Evolutionary conservation across 2,797 vertebrate genomes (phyloP).

Genomic region (Gobionotothen gibberifrons): DNA sequence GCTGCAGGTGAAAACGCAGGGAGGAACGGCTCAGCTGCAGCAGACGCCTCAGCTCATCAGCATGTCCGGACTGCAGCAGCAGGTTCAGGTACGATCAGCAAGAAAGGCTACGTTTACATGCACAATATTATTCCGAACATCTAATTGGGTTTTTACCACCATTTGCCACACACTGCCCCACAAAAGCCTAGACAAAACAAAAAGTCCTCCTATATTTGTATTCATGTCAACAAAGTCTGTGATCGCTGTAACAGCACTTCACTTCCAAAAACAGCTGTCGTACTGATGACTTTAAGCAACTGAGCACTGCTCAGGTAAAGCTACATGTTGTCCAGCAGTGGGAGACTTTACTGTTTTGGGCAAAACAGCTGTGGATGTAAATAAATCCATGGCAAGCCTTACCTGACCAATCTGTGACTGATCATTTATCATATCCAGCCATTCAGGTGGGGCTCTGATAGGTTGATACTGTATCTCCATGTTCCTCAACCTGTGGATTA

Average conservation of each 20-base stretch:
- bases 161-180: no score
- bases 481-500: no score
- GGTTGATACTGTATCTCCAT: neutral
- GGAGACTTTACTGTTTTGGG: neutral
- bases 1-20: slow-evolving; percentile 85
- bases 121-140: no score
- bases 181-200: no score
- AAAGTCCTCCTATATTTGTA: no score
- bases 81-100: slow-evolving; percentile 76
- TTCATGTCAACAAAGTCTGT: neutral
- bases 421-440: neutral
- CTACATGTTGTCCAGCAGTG: neutral
- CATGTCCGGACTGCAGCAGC: slow-evolving; percentile 90
- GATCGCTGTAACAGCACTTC: neutral
- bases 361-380: neutral
- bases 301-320: neutral
- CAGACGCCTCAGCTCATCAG: slow-evolving; percentile 88
- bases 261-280: neutral
- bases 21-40: slow-evolving; percentile 81
- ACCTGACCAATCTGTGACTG: neutral
- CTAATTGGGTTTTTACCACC: no score
- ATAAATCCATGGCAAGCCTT: neutral
- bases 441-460: neutral
- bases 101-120: no score
- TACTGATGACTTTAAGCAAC: neutral